Percentiles rank a stretch among this genome's conserved stretches.
Evolutionary conservation across 2,797 vertebrate species (phyloP).

Genomic region (Danionella dracula): DNA sequence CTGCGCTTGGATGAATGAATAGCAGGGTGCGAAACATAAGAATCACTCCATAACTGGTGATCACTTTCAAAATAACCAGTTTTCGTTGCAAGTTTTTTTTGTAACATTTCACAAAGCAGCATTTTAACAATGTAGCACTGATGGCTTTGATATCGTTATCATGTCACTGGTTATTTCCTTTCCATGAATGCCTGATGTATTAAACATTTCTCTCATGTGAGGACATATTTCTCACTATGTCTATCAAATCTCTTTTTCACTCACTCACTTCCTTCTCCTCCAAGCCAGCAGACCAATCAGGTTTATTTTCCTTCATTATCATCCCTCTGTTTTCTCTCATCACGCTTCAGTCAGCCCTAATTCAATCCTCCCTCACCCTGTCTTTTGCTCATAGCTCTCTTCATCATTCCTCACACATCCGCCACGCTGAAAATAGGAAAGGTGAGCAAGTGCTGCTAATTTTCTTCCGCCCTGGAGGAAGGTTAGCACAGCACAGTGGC

Average conservation of each 20-base stretch:
- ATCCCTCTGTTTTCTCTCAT: conserved; percentile 44
- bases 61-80: too few relatives aligned
- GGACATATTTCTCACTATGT: background rate
- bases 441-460: conserved; percentile 1
- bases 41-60: too few relatives aligned
- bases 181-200: background rate
- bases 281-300: conserved; percentile 48
- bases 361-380: conserved; percentile 37
- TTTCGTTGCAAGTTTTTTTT: too few relatives aligned
- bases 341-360: conserved; percentile 44
- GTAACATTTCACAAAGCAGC: background rate
- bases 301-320: conserved; percentile 51
- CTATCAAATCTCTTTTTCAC: background rate
- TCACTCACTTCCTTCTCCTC: conserved; percentile 13
- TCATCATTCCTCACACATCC: conserved; percentile 42
- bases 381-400: conserved; percentile 28
- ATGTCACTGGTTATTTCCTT: background rate
- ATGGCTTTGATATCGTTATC: background rate
- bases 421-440: conserved; percentile 25
- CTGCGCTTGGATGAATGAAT: too few relatives aligned
- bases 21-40: too few relatives aligned
- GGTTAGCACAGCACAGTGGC: conserved; percentile 28
- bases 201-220: background rate
- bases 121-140: background rate
- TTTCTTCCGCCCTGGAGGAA: conserved; percentile 28